These are phyloP conservation scores for Herminia tarsipennalis DNA, from an alignment of 2,888 invertebrate genomes.

Conservation along the genomic window DNA sequence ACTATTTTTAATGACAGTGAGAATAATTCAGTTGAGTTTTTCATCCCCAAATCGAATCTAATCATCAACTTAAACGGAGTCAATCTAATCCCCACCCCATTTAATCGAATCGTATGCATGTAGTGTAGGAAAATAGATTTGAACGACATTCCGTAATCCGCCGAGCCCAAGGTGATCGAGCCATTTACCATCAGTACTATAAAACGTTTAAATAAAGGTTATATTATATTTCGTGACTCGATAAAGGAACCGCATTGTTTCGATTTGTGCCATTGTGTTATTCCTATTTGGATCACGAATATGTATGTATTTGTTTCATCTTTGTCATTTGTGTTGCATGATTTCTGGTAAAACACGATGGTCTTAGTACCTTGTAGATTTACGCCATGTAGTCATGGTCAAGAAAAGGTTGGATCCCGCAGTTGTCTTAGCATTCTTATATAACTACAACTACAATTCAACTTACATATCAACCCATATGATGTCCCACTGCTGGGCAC, in stretches of 20 bases:
- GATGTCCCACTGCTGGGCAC: too few species aligned
- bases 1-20: too few species aligned
- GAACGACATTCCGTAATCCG: conserved; percentile 44
- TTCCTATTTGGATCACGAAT: conserved; percentile 35
- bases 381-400: too few species aligned
- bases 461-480: too few species aligned
- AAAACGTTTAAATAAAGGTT: conserved; percentile 67
- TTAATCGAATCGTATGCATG: conserved; percentile 18
- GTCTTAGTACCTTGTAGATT: background rate
- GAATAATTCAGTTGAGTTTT: too few species aligned
- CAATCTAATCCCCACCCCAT: too few species aligned
- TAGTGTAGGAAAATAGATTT: conserved; percentile 34
- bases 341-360: conserved; percentile 3
- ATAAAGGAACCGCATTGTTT: conserved; percentile 34
- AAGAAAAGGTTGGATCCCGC: too few species aligned
- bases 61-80: too few species aligned
- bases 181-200: conserved; percentile 50
- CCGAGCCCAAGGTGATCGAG: conserved; percentile 49
- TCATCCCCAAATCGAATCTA: too few species aligned
- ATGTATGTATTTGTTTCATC: conserved; percentile 14
- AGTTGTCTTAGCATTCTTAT: too few species aligned
- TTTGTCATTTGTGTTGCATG: conserved; percentile 17
- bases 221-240: conserved; percentile 51
- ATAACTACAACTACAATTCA: too few species aligned
- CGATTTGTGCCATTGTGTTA: conserved; percentile 24